These are phyloP conservation scores for Luidia sarsii DNA, from an alignment of 53 echinoderm and acorn worm genomes.

Conservation along the genomic window DNA sequence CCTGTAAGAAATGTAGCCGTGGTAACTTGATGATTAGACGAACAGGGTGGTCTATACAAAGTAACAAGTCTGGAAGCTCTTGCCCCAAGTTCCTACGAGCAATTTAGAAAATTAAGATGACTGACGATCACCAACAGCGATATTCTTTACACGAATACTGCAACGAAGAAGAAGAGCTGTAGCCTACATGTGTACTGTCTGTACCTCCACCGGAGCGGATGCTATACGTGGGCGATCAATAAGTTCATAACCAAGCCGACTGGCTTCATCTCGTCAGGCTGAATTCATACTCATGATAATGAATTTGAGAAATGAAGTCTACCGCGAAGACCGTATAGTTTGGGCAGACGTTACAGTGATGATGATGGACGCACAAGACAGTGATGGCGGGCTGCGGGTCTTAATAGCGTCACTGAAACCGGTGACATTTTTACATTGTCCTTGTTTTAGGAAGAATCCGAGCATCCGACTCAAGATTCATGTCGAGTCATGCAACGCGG, in stretches of 20 bases:
- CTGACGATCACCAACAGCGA: conserved; percentile 1
- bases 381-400: no score
- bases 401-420: no score
- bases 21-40: conserved; percentile 19
- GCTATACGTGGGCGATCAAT: conserved; percentile 5
- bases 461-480: no score
- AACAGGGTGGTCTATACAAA: conserved; percentile 1
- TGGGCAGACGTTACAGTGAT: no score
- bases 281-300: no score
- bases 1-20: conserved; percentile 27
- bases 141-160: not conserved
- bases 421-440: no score
- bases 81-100: conserved; percentile 7
- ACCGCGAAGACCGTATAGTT: no score
- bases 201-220: conserved; percentile 10
- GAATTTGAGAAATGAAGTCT: no score
- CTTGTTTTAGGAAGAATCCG: no score
- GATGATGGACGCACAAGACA: no score
- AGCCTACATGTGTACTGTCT: no score
- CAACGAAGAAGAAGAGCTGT: conserved; percentile 6
- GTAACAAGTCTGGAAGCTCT: not conserved
- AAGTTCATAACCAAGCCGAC: conserved; percentile 11
- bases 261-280: conserved; percentile 11
- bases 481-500: no score
- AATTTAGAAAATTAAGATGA: conserved; percentile 20